A percentile compares a stretch with the other conserved stretches of the same genome.
These are phyloP conservation scores for Vulpes ferrilata DNA, from an alignment of 2,113 vertebrate species.

Conservation along the genomic window DNA sequence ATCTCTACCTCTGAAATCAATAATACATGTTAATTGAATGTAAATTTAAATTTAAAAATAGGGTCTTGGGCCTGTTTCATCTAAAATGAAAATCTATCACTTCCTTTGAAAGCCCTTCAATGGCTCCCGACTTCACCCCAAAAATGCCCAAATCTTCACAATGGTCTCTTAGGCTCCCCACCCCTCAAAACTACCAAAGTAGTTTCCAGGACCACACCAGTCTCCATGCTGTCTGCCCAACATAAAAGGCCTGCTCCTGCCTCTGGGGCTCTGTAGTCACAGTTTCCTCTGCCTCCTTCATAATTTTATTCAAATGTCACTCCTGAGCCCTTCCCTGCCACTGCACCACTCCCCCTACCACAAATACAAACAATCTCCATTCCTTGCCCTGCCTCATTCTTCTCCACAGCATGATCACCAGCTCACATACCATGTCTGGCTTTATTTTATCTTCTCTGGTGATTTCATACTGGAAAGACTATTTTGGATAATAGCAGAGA, in stretches of 20 bases:
- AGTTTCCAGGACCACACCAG: background rate
- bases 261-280: background rate
- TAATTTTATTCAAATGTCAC: background rate
- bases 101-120: background rate
- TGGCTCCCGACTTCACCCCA: background rate
- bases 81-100: background rate
- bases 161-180: background rate
- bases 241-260: background rate
- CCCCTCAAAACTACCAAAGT: too few relatives aligned
- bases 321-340: background rate
- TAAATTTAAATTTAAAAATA: too few relatives aligned
- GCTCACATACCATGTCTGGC: background rate
- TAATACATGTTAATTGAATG: too few relatives aligned
- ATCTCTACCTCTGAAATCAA: too few relatives aligned
- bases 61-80: background rate
- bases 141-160: background rate
- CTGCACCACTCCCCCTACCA: background rate
- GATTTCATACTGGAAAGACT: background rate
- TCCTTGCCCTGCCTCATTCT: background rate
- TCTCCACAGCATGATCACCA: too few relatives aligned
- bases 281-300: background rate
- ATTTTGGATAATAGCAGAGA: background rate
- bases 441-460: background rate
- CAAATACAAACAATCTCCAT: background rate
- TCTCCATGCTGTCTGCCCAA: background rate